Evolutionary conservation across 2,888 invertebrate genomes (phyloP).

Genomic region (Odontocolon sp.): DNA sequence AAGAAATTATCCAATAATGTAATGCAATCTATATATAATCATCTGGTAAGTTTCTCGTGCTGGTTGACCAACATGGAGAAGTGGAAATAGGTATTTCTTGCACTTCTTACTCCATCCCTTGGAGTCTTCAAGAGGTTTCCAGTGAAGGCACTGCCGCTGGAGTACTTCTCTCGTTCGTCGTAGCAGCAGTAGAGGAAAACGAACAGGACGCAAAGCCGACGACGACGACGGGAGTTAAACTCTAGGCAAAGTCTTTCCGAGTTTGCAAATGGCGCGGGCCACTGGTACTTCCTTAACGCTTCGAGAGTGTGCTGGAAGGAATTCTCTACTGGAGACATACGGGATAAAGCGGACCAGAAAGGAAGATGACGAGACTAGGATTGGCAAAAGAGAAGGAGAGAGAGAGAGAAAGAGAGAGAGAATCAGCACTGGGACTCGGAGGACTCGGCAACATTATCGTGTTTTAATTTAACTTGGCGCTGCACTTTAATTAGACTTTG

Average conservation of each 20-base stretch:
- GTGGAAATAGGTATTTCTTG: constrained; percentile 4
- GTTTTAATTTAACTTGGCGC: constrained; percentile 80
- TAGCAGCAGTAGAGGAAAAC: not conserved
- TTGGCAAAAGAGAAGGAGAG: not conserved
- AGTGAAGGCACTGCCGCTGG: not conserved
- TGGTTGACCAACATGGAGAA: constrained; percentile 26
- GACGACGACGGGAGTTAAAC: constrained; percentile 40
- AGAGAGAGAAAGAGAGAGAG: constrained; percentile 10
- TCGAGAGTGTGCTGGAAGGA: constrained; percentile 14
- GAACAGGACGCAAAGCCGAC: constrained; percentile 34
- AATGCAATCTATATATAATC: too few relatives aligned
- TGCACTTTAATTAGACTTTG: constrained; percentile 80
- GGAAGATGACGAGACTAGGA: constrained; percentile 20
- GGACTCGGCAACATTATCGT: constrained; percentile 77
- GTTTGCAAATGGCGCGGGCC: constrained; percentile 64
- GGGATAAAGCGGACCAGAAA: not conserved
- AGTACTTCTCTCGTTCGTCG: constrained; percentile 11
- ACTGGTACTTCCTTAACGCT: constrained; percentile 33
- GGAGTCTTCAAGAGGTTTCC: not conserved
- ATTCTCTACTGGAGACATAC: constrained; percentile 17
- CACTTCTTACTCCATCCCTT: not conserved
- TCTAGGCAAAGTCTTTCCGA: constrained; percentile 59
- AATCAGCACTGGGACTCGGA: constrained; percentile 3
- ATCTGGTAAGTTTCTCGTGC: too few relatives aligned
- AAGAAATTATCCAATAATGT: too few relatives aligned